Conservation (phyloP, 2,113 vertebrate species). For the Zonotrichia leucophrys region DNA sequence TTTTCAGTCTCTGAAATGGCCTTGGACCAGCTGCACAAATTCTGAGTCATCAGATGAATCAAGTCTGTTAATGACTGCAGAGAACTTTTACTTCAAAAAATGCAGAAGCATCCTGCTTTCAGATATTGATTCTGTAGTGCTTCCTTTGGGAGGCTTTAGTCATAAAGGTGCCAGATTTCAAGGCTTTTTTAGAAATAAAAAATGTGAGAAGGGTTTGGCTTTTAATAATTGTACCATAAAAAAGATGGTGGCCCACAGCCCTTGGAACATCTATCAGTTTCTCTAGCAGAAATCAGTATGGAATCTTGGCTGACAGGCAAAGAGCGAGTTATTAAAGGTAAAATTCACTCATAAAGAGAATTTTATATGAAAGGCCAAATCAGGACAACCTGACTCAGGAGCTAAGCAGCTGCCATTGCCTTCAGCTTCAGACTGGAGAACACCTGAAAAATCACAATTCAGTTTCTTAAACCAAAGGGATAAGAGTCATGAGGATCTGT, state of each 20-base stretch:
- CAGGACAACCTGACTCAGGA: background rate
- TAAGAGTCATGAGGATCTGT: background rate
- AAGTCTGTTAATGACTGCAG: background rate
- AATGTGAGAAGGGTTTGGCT: background rate
- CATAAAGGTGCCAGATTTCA: background rate
- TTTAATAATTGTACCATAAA: background rate
- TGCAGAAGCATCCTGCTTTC: background rate
- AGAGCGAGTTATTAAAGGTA: background rate
- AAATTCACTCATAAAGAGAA: background rate
- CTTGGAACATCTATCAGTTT: background rate
- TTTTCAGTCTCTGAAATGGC: background rate
- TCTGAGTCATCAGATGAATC: conserved; percentile 45
- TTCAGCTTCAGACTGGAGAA: background rate
- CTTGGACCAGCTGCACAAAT: background rate
- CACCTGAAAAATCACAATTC: background rate
- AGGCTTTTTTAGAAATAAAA: background rate
- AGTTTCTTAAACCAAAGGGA: background rate
- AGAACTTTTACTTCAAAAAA: background rate
- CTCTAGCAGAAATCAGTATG: background rate
- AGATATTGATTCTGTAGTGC: background rate
- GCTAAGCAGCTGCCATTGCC: background rate
- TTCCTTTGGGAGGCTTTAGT: conserved; percentile 3
- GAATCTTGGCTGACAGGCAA: background rate
- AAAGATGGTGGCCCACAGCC: background rate
- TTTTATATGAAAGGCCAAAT: background rate